Evolutionary conservation across 2,113 vertebrate genomes (phyloP), one percentile per base, ranked within the genome.

Genomic region (Oncorhynchus nerka): DNA sequence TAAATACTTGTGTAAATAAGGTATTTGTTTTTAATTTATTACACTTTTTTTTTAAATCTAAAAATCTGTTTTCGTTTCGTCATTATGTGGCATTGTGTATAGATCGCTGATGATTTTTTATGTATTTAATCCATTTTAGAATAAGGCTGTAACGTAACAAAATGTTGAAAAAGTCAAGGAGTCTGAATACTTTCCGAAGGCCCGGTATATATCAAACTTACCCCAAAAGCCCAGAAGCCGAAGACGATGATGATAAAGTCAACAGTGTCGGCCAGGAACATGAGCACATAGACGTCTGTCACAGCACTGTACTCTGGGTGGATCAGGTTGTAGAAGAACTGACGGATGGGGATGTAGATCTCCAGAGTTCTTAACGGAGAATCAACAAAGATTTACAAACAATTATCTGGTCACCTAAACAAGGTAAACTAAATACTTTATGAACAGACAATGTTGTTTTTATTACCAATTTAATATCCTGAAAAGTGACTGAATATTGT

Each of bases 201-300:
- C 12, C 16, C 7, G 68, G 11, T 12, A 48, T 9, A 2, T 49
- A 71, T 1, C 51, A 49, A 71, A 93, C 94, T 22, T 93, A 98
- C 97, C 92, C 96, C 97, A 67, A 98, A 98, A 71, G 97, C 97
- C 95, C 96, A 96, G 87, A 98, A 98, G 78, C 97, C 97, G 73
- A 98, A 98, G 67, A 98, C 95, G 59, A 98, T 98, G 89, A 98
- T 95, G 91, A 98, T 95, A 88, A 98, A 98, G 88, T 97, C 96
- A 0, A 97, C 94, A 0, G 96, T 97, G 82, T 98, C 97, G 0
- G 96, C 96, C 24, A 98, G 92, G 87, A 98, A 98, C 97, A 98
- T 98, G 80, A 97, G 94, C 76, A 98, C 97, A 0, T 98, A 98
- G 2, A 98, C 96, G 0, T 98, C 97, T 0, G 97, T 97, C 85